Conservation (phyloP, 1,140 invertebrate genomes). For the Cataglyphis hispanica region DNA sequence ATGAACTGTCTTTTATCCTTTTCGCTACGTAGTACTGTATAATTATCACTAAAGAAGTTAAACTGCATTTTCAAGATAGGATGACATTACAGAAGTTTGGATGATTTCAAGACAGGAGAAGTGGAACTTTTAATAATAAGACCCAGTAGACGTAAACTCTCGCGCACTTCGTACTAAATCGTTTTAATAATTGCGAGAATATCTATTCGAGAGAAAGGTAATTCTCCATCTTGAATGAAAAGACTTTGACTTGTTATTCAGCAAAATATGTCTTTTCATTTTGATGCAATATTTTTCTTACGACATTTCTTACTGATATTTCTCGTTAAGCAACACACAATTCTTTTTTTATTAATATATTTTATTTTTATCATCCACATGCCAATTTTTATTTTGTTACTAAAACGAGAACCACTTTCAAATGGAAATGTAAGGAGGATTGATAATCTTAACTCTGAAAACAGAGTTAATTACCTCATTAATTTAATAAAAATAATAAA, state of each 20-base stretch:
- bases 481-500: neutral
- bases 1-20: neutral
- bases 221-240: slow-evolving; percentile 33
- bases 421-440: neutral
- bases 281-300: neutral
- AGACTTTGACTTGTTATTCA: slow-evolving; percentile 28
- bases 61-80: slow-evolving; percentile 33
- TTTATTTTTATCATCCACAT: neutral
- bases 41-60: slow-evolving; percentile 30
- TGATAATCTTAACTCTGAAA: neutral
- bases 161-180: slow-evolving; percentile 52
- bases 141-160: slow-evolving; percentile 58
- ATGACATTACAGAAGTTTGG: slow-evolving; percentile 11
- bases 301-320: too few relatives aligned
- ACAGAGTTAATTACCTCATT: neutral
- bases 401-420: too few relatives aligned
- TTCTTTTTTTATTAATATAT: neutral
- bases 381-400: too few relatives aligned
- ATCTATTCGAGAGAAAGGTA: neutral
- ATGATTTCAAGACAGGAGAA: slow-evolving; percentile 45
- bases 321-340: neutral
- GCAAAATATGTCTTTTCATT: neutral
- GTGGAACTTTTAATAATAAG: slow-evolving; percentile 67
- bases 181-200: slow-evolving; percentile 68
- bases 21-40: neutral